Evolutionary conservation across 2,888 invertebrate genomes (phyloP).

Genomic region (Harpalus rubripes): DNA sequence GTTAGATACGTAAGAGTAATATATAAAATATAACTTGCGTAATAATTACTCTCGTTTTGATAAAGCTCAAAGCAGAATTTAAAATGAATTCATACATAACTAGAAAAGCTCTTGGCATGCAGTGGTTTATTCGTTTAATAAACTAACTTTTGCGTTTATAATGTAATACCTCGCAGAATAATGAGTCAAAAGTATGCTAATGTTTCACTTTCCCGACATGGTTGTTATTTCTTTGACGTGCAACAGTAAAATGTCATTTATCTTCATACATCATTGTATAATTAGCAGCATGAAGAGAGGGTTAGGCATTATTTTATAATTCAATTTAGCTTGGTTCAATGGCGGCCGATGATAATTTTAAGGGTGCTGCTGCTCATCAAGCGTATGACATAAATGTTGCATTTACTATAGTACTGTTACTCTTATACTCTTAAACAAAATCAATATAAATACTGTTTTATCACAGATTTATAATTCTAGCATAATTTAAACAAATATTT

Average conservation of each 20-base stretch:
- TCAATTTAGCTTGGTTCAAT: background rate
- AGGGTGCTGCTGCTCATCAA: too few relatives aligned
- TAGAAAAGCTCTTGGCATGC: background rate
- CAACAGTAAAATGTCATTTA: constrained; percentile 6
- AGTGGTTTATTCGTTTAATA: constrained; percentile 17
- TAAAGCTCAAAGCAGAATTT: background rate
- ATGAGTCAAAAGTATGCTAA: constrained; percentile 17
- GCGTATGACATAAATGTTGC: too few relatives aligned
- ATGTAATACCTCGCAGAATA: constrained; percentile 4
- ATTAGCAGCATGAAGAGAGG: background rate
- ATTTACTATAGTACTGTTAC: too few relatives aligned
- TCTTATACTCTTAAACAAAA: too few relatives aligned
- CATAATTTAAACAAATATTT: too few relatives aligned
- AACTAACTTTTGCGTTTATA: constrained; percentile 9
- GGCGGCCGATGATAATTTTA: too few relatives aligned
- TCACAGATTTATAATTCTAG: too few relatives aligned
- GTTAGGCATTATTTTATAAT: constrained; percentile 1
- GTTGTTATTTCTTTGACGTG: background rate
- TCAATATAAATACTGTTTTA: too few relatives aligned
- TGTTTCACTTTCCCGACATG: background rate
- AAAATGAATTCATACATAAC: background rate
- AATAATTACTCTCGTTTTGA: constrained; percentile 6
- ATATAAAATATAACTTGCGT: background rate
- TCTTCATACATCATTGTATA: constrained; percentile 2
- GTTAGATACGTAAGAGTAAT: background rate